Evolutionary conservation across 2,888 invertebrate species (phyloP).

Genomic region (Archips xylosteana): DNA sequence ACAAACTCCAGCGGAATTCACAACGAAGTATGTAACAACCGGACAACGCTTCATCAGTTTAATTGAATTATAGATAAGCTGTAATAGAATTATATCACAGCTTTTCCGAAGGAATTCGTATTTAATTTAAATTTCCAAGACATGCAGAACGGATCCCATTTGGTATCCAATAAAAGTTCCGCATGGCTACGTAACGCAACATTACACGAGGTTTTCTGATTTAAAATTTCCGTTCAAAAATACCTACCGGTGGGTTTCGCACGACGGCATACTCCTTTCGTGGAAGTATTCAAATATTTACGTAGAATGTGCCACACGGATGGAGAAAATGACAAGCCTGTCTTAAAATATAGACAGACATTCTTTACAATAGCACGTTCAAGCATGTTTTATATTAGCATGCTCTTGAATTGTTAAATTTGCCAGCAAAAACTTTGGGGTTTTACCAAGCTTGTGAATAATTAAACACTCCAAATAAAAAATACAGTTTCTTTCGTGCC

Average conservation of each 20-base stretch:
- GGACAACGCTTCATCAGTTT: no score
- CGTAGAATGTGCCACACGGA: constrained; percentile 51
- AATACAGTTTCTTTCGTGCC: no score
- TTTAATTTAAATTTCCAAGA: constrained; percentile 38
- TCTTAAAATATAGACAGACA: no score
- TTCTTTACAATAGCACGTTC: no score
- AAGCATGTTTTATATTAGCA: no score
- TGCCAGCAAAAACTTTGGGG: no score
- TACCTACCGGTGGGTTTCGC: constrained; percentile 57
- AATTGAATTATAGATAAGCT: no score
- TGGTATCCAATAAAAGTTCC: constrained; percentile 37
- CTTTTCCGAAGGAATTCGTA: constrained; percentile 14
- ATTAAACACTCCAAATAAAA: no score
- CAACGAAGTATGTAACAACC: no score
- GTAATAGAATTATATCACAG: neutral
- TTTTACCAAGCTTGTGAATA: no score
- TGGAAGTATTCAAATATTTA: constrained; percentile 69
- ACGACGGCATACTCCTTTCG: constrained; percentile 56
- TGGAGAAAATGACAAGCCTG: constrained; percentile 39
- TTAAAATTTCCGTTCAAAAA: constrained; percentile 60
- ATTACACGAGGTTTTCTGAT: constrained; percentile 46
- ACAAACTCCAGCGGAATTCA: no score
- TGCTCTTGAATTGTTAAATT: no score
- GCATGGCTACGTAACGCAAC: constrained; percentile 33
- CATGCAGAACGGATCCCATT: constrained; percentile 40